Conservation (phyloP, 1,140 invertebrate genomes). For the Calliopsis andreniformis region DNA sequence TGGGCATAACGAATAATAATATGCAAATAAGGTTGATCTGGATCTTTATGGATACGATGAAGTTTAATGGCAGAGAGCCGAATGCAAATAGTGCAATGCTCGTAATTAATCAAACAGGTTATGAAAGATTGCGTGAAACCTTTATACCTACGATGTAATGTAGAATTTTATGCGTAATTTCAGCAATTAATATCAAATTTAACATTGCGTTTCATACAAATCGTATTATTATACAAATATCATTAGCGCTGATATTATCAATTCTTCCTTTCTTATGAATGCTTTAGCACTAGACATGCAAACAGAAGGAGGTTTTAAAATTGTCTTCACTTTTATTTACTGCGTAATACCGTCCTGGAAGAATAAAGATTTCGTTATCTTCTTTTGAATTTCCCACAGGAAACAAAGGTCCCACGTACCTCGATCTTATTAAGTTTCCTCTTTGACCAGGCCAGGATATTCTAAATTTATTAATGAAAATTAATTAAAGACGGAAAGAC, state of each 20-base stretch:
- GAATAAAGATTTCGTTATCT: not conserved
- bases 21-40: conserved; percentile 47
- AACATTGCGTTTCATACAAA: no score
- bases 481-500: conserved; percentile 41
- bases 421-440: conserved; percentile 20
- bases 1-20: conserved; percentile 46
- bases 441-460: not conserved
- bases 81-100: not conserved
- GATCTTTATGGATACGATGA: conserved; percentile 46
- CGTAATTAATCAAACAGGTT: conserved; percentile 39
- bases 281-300: no score
- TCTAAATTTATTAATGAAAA: conserved; percentile 2
- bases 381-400: not conserved
- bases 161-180: not conserved
- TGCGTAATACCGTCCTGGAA: not conserved
- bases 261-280: not conserved
- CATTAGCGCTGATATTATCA: no score
- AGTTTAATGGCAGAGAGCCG: conserved; percentile 24
- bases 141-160: not conserved
- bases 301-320: no score
- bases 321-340: no score
- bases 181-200: not conserved
- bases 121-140: conserved; percentile 25
- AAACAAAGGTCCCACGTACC: no score
- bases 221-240: not conserved